A percentile compares a stretch with the other conserved stretches of the same genome.
These are phyloP conservation scores for Melangyna quadrimaculata DNA, from an alignment of 2,888 invertebrate genomes.

Conservation along the genomic window DNA sequence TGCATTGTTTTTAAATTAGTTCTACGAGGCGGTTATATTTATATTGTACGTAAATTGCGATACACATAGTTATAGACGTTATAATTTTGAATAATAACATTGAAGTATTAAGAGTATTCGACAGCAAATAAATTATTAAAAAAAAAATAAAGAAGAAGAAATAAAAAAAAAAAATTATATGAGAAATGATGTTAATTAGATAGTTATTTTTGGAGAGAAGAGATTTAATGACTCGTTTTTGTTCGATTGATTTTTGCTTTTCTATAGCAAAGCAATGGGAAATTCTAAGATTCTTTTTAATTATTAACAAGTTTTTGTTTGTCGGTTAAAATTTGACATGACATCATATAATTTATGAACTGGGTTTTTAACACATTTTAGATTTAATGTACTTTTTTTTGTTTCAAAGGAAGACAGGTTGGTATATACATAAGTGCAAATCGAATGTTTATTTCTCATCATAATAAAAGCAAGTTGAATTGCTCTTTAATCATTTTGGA, in stretches of 20 bases:
- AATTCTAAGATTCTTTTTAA: background rate
- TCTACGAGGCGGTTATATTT: slow-evolving; percentile 53
- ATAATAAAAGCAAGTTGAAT: background rate
- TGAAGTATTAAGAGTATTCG: background rate
- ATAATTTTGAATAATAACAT: background rate
- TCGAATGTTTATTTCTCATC: background rate
- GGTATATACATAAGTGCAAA: background rate
- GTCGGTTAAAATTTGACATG: background rate
- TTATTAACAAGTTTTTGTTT: background rate
- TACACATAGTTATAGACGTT: background rate
- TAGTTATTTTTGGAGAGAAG: background rate
- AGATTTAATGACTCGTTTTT: background rate
- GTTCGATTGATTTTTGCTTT: background rate
- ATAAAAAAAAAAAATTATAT: background rate
- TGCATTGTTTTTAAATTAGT: slow-evolving; percentile 65
- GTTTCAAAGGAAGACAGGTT: background rate
- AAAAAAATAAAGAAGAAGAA: background rate
- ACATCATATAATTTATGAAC: background rate
- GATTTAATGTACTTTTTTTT: background rate
- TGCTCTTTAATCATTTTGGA: background rate
- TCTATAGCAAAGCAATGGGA: background rate
- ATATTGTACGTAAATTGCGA: too few species aligned
- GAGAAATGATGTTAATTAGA: background rate
- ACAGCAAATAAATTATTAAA: background rate
- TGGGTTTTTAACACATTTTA: background rate